Base-by-base conservation (phyloP, 1,140 invertebrate genomes). In the Zaprionus camerounensis region DNA sequence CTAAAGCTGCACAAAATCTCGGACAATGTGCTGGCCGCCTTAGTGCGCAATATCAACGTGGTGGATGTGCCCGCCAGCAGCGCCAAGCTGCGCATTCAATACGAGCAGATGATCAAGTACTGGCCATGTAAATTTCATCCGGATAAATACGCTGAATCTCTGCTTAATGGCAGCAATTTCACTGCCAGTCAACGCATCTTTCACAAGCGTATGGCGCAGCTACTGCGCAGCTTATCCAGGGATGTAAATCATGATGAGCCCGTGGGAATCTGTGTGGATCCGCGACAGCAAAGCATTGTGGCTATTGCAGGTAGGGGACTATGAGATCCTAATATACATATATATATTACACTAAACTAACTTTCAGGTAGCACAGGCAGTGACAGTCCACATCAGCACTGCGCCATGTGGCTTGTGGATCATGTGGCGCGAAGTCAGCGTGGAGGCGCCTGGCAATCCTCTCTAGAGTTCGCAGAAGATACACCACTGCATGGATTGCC, bases 51-150 rank as follows among this genome's bases (percentile, higher is more conserved):
- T 38, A 94, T 96, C 1, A 93, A 93, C 73, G 87, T 94, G 3
- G 68, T 94, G 0, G 68, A 94, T 2, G 96, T 98, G 1, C 95
- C 97, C 1, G 86, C 92, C 44, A 82, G 77, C 5, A 78, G 94
- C 13, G 96, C 96, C 5, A 94, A 94, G 80, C 95, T 96, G 1
- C 94, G 95, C 61, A 91, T 91, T 51, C 97, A 98, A 84, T 96
- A 95, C 91, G 92, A 95, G 9, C 93, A 94, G 78, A 94, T 94
- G 3, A 94, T 94, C 2, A 93, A 93, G 69, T 92, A 95, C 36
- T 99, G 98, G 98, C 96, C 97, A 0, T 95, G 96, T 26, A 97
- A 97, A 91, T 98, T 98, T 93, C 96, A 97, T 94, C 96, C 95
- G 53, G 96, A 97, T 88, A 94, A 94, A 74, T 95, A 95, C 79